Conservation (phyloP, 2,113 vertebrate genomes). For the Aphyosemion australe region DNA sequence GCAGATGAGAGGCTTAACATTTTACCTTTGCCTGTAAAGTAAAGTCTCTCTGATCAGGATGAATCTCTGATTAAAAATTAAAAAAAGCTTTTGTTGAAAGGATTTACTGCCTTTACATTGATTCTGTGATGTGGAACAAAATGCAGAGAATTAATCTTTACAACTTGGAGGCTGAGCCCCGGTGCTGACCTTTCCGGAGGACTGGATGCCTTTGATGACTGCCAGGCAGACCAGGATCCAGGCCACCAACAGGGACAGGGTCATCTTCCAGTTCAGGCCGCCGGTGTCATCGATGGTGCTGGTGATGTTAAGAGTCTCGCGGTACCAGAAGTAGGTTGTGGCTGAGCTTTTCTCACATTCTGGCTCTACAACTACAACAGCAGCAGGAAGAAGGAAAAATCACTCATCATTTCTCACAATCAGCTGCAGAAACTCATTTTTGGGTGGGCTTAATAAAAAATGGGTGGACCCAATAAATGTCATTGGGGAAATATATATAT, state of each 20-base stretch:
- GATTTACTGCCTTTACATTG: conserved; percentile 11
- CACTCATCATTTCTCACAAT: too few species aligned
- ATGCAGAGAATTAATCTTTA: background rate
- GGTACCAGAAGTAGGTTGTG: conserved; percentile 99
- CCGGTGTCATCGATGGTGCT: conserved; percentile 91
- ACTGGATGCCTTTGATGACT: conserved; percentile 97
- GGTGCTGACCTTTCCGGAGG: conserved; percentile 90
- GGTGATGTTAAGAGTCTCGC: conserved; percentile 94
- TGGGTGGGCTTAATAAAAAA: too few species aligned
- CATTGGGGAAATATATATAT: too few species aligned
- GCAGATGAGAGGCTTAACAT: conserved; percentile 24
- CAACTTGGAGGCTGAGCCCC: background rate
- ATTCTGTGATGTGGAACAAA: background rate
- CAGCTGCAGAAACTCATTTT: too few species aligned
- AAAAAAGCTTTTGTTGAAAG: conserved; percentile 19
- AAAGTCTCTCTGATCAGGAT: conserved; percentile 19
- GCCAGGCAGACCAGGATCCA: conserved; percentile 95
- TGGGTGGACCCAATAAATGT: too few species aligned
- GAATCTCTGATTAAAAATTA: conserved; percentile 25
- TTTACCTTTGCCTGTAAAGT: conserved; percentile 25
- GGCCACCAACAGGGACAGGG: conserved; percentile 88
- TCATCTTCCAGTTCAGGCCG: conserved; percentile 98
- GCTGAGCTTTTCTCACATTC: conserved; percentile 98
- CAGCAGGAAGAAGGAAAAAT: background rate
- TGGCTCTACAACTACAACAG: conserved; percentile 84